Evolutionary conservation across 2,888 invertebrate species (phyloP).

Genomic region (Trichogramma dendrolimi): DNA sequence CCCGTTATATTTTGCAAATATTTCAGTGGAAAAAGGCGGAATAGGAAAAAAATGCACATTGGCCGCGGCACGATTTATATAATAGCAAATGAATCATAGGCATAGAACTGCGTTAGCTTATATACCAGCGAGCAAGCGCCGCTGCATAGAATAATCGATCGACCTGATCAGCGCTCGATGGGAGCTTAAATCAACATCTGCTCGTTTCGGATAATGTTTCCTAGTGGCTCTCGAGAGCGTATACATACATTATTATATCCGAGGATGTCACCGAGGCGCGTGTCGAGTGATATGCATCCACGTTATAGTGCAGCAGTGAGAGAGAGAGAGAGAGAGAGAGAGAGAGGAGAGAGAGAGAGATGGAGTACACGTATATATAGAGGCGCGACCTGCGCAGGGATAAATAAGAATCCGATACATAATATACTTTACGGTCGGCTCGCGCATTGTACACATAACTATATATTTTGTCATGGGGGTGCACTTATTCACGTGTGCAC

Average conservation of each 20-base stretch:
- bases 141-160: constrained; percentile 9
- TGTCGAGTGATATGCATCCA: too few species aligned
- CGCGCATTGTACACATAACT: too few species aligned
- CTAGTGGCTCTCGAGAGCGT: too few species aligned
- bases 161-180: constrained; percentile 5
- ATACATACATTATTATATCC: too few species aligned
- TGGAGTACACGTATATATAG: background rate
- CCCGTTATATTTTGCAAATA: constrained; percentile 22
- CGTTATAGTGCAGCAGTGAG: background rate
- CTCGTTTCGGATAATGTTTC: constrained; percentile 28
- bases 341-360: constrained; percentile 2
- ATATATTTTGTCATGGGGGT: too few species aligned
- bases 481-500: too few species aligned
- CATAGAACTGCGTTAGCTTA: too few species aligned
- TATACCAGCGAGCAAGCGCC: too few species aligned
- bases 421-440: too few species aligned
- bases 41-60: background rate
- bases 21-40: constrained; percentile 5
- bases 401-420: too few species aligned
- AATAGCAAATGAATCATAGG: constrained; percentile 24
- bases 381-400: background rate
- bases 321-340: background rate
- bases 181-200: constrained; percentile 19
- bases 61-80: constrained; percentile 17
- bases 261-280: too few species aligned